phyloP scores from a whole-genome alignment of 2,113 vertebrate species.

The Plotosus lineatus region DNA sequence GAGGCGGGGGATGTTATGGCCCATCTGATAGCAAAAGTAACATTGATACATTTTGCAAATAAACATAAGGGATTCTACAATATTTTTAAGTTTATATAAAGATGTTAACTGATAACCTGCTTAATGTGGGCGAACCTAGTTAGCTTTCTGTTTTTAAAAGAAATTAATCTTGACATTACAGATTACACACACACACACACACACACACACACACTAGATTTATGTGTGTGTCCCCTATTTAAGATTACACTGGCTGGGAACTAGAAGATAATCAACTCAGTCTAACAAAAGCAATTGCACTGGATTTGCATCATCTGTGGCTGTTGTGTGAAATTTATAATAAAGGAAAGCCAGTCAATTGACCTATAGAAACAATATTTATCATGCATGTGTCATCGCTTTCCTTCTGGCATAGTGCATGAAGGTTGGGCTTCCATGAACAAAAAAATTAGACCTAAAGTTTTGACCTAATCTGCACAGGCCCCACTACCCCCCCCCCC shows the following conservation, averaged over 20 bases:
- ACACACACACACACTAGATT: not conserved
- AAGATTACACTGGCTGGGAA: conserved; percentile 11
- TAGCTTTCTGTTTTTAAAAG: not conserved
- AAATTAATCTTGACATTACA: not conserved
- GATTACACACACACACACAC: too few relatives aligned
- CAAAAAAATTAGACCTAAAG: conserved; percentile 29
- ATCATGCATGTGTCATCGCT: not conserved
- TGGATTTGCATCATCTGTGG: conserved; percentile 7
- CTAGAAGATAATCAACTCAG: not conserved
- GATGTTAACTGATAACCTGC: not conserved
- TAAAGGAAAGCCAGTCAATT: conserved; percentile 8
- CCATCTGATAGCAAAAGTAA: not conserved
- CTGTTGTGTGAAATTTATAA: not conserved
- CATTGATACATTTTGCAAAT: not conserved
- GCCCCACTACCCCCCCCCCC: not conserved
- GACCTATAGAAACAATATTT: conserved; percentile 24
- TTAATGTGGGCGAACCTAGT: not conserved
- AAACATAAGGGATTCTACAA: not conserved
- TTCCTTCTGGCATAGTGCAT: conserved; percentile 38
- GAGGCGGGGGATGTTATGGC: not conserved
- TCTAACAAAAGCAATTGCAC: conserved; percentile 7
- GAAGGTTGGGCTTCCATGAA: conserved; percentile 21
- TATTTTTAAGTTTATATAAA: not conserved
- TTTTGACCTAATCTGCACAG: conserved; percentile 30
- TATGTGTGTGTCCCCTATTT: not conserved